Base-by-base conservation (phyloP, 2,888 invertebrate genomes). In the Platycheirus albimanus region DNA sequence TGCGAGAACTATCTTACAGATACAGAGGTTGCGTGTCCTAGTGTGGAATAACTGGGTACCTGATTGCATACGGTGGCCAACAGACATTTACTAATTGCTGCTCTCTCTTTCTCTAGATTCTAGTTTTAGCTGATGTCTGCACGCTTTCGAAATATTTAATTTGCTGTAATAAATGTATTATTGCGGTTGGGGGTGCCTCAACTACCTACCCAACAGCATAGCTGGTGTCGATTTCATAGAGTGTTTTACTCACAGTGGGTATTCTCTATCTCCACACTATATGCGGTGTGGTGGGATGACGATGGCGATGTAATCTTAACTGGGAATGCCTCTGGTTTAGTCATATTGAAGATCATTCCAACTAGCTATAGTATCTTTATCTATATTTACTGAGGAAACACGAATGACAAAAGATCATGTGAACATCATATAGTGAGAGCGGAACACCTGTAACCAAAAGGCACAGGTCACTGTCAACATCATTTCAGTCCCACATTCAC, bases 381-480 rank as follows among this genome's bases (percentile, higher is more conserved):
- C 24, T 1, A 45, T 30, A 11, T 33, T 56, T 38, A 38, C 20
- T 38, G 49, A 61, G 30, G 30, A 49, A 69, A 54, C 41, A 70
- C 70, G 58, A 80, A 63, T 69, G 79, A 79, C 71, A 71, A 64
- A 61, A 45, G 41, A 20, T 51, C 43, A 69, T 63, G 63, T 67
- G 72, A 61, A 47, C 45, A 45, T 24, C 24, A 33, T 4, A 4
- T 71, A 30, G 47, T 56, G 36, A 69, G 67, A 69, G 75, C 69
- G 69, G 69, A 80, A 80, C 83, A 83, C 83, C 83, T 83, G 83
- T 80, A 76, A 43, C 33, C 41, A 78, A 78, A 78, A 78, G 83
- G 83, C 83, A 83, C 78, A 83, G 83, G 83, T 83, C 83, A 83
- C 83, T 83, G 83, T 83, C 83, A 83, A 78, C 83, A 72, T 83